A percentile compares a stretch with the other conserved stretches of the same genome.
These are phyloP conservation scores for Ophion costatus DNA, from an alignment of 2,888 invertebrate genomes.

Conservation along the genomic window DNA sequence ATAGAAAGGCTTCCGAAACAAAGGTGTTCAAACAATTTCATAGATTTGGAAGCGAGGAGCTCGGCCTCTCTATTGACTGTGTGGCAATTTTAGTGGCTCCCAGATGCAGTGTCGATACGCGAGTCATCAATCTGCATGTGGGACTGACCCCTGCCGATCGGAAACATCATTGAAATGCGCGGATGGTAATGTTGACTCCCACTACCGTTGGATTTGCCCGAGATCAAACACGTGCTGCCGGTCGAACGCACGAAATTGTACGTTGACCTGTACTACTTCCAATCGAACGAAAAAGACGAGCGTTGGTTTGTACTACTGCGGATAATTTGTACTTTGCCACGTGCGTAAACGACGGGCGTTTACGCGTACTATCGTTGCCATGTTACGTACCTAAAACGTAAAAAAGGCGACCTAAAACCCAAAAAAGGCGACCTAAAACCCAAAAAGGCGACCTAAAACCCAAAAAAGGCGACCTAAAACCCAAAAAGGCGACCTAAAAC, in stretches of 20 bases:
- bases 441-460: too few species aligned
- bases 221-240: constrained; percentile 1
- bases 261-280: background rate
- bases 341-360: too few species aligned
- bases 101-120: constrained; percentile 10
- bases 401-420: too few species aligned
- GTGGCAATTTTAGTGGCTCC: constrained; percentile 42
- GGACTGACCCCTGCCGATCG: constrained; percentile 17
- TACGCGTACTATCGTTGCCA: too few species aligned
- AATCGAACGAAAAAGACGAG: background rate
- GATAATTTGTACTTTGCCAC: background rate
- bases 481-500: too few species aligned
- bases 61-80: constrained; percentile 40
- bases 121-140: constrained; percentile 37
- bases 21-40: constrained; percentile 63
- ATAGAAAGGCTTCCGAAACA: constrained; percentile 58
- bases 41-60: constrained; percentile 50
- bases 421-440: too few species aligned
- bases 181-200: constrained; percentile 34
- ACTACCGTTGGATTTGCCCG: background rate
- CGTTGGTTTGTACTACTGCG: constrained; percentile 24
- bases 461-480: too few species aligned
- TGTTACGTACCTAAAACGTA: too few species aligned
- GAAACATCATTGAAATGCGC: constrained; percentile 19
- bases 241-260: constrained; percentile 2